Evolutionary conservation across 1,140 invertebrate genomes (phyloP), one percentile per base, ranked within the genome.

Genomic region (Venturia canescens): DNA sequence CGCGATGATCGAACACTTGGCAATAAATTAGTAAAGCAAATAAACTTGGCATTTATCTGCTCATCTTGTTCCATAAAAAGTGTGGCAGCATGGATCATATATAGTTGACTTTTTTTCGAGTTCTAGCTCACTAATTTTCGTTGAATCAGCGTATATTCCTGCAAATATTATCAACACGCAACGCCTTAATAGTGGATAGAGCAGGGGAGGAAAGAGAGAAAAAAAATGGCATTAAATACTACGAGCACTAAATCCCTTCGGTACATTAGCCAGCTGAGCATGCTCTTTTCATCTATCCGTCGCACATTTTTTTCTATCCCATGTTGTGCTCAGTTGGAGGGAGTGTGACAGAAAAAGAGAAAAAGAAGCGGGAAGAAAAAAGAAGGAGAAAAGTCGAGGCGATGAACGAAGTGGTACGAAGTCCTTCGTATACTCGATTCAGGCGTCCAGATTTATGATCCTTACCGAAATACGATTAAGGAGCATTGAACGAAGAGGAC

Each of bases 391-490:
- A 63, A 77, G 48, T 44, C 75, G 60, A 23, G n/a, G n/a, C 53
- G 57, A 63, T 13, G 57, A 77, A 77, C 57, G 53, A 57, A 77
- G 75, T n/a, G n/a, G n/a, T 44, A 66, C 75, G 75, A 63, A 60
- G 77, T 70, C 53, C 74, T 70, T 79, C 79, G 60, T 75, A 74
- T 34, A 38, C 38, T 72, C 53, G 26, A 71, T 67, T 82, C 74
- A 69, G 76, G 71, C 83, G 80, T 80, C 81, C 79, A 84, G 83
- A 83, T 84, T 84, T 84, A 84, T 84, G 79, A 84, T 84, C 81
- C 82, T 78, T 81, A 77, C 78, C 70, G 79, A 83, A 78, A 83
- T 78, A 76, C 74, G 74, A 76, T 76, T 76, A 76, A 76, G 53
- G 38, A n/a, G 48, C 38, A 53, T 23, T 48, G 38, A 44, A 44